phyloP scores from a whole-genome alignment of 2,797 vertebrate genomes.

The Ctenosaura bakeri region DNA sequence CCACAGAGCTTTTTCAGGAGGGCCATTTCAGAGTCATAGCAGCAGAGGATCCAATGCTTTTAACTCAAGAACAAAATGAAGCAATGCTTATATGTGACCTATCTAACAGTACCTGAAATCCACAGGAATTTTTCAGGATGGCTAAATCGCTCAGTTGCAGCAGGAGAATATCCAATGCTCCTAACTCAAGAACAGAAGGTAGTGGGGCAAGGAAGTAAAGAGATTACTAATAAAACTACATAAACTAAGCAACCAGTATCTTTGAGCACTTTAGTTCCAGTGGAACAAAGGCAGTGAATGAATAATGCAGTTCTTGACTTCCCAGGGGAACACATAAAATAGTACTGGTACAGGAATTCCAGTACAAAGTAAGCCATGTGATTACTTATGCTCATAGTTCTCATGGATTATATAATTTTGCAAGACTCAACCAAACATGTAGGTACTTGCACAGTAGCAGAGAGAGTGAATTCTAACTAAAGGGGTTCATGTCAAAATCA shows the following conservation, averaged over 20 bases:
- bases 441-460: neutral
- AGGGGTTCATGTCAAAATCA: neutral
- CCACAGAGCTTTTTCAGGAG: too few relatives aligned
- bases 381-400: neutral
- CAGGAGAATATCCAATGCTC: neutral
- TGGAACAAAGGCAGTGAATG: neutral
- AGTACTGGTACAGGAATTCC: neutral
- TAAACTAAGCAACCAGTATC: neutral
- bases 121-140: neutral
- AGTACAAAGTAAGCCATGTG: neutral
- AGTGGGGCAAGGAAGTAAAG: neutral
- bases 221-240: neutral
- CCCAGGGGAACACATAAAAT: neutral
- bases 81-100: neutral
- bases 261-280: neutral
- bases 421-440: constrained; percentile 4
- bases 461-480: neutral
- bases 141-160: constrained; percentile 15
- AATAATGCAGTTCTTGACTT: neutral
- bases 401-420: neutral
- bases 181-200: neutral
- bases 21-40: too few relatives aligned
- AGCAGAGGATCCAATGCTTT: too few relatives aligned
- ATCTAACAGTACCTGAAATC: neutral
- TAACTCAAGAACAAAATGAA: neutral